Evolutionary conservation across 2,888 invertebrate genomes (phyloP).

Genomic region (Sicus ferrugineus): DNA sequence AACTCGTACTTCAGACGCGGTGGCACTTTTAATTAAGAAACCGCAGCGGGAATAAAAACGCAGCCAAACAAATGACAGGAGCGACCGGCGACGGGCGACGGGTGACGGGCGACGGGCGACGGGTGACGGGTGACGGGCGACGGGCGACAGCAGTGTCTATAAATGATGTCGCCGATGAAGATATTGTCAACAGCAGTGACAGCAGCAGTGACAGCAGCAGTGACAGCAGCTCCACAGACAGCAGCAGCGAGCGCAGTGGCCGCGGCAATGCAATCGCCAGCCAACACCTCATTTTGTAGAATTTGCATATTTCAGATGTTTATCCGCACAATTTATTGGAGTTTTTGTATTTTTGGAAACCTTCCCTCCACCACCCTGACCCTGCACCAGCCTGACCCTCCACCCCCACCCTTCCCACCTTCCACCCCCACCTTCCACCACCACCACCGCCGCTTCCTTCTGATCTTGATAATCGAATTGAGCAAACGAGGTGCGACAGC

Average conservation of each 20-base stretch:
- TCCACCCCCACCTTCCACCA: background rate
- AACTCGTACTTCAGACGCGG: background rate
- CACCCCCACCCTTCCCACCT: background rate
- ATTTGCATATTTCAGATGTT: constrained; percentile 13
- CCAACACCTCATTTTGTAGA: constrained; percentile 8
- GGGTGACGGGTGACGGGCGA: too few species aligned
- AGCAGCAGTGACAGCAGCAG: constrained; percentile 5
- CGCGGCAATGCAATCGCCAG: background rate
- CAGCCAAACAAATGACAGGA: background rate
- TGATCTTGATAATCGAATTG: background rate
- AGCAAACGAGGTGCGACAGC: background rate
- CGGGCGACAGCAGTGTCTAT: background rate
- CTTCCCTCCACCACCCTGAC: background rate
- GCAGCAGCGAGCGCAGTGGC: background rate
- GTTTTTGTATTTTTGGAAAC: too few species aligned
- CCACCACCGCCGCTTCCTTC: too few species aligned
- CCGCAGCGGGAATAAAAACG: background rate
- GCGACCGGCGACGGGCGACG: background rate
- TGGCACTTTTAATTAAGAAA: too few species aligned
- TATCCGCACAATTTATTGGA: background rate
- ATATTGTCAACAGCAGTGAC: constrained; percentile 25
- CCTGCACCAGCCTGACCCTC: background rate
- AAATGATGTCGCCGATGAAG: constrained; percentile 21
- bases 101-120: background rate
- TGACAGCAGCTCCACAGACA: background rate